A percentile compares a stretch with the other conserved stretches of the same genome.
These are phyloP conservation scores for Metellina segmentata DNA, from an alignment of 2,888 invertebrate species.

Conservation along the genomic window DNA sequence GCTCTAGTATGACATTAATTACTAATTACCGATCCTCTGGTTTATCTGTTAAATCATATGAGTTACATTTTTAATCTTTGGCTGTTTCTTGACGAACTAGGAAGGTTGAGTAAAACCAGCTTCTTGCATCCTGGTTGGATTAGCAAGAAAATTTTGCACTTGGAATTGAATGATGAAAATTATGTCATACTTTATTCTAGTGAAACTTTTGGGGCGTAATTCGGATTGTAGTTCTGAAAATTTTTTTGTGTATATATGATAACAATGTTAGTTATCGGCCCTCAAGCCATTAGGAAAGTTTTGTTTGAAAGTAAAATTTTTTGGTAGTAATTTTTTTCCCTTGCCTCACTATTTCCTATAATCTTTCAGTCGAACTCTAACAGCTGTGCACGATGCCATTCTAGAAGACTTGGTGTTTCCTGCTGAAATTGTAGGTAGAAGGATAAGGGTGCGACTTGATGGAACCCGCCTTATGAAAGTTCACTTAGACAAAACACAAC, in stretches of 20 bases:
- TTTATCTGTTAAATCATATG: too few species aligned
- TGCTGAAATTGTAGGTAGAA: slow-evolving; percentile 99
- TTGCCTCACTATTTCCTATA: not conserved
- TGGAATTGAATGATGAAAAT: not conserved
- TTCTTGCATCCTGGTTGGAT: too few species aligned
- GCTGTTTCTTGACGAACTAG: too few species aligned
- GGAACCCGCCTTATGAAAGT: slow-evolving; percentile 98
- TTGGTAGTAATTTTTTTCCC: not conserved
- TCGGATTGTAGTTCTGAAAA: not conserved
- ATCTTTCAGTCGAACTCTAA: slow-evolving; percentile 90
- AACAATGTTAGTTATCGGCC: not conserved
- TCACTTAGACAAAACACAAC: slow-evolving; percentile 98
- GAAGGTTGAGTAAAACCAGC: too few species aligned
- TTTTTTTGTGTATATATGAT: not conserved
- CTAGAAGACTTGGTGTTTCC: slow-evolving; percentile 98
- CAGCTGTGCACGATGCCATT: slow-evolving; percentile 98
- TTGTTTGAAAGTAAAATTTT: not conserved
- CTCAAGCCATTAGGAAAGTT: not conserved
- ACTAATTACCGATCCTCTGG: too few species aligned
- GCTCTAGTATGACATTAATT: too few species aligned
- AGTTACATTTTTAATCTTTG: too few species aligned
- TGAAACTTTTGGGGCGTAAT: not conserved
- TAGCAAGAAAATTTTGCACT: too few species aligned
- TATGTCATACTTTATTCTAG: not conserved
- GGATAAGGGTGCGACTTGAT: slow-evolving; percentile 96